Conservation (phyloP, 2,113 vertebrate species). For the Brachirus orientalis region DNA sequence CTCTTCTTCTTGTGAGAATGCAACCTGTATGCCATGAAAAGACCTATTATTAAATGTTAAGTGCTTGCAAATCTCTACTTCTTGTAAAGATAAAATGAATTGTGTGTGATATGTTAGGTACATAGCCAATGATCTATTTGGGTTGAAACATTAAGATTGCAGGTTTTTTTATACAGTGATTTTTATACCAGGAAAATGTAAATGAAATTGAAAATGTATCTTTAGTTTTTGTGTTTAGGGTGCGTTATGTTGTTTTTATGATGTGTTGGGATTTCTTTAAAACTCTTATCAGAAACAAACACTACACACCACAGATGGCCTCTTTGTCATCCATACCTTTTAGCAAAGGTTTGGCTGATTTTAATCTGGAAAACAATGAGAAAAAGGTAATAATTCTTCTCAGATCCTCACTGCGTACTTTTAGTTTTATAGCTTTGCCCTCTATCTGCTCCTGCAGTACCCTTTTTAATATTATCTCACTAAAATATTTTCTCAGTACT, state of each 20-base stretch:
- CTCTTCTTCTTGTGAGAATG: background rate
- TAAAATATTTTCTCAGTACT: slow-evolving; percentile 44
- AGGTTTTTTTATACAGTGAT: background rate
- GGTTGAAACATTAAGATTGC: background rate
- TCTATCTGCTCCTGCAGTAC: slow-evolving; percentile 40
- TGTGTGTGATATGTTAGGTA: slow-evolving; percentile 8
- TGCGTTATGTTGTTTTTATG: background rate
- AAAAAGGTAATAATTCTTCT: slow-evolving; percentile 1
- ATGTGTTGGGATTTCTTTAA: background rate
- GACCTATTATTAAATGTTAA: too few relatives aligned
- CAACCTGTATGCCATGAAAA: background rate
- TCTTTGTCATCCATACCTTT: slow-evolving; percentile 14
- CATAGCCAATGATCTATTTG: slow-evolving; percentile 16
- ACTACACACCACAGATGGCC: background rate
- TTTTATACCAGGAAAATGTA: slow-evolving; percentile 18
- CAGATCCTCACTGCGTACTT: slow-evolving; percentile 28
- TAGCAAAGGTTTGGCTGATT: slow-evolving; percentile 37
- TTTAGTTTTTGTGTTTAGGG: slow-evolving; percentile 4
- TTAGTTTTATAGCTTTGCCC: slow-evolving; percentile 55
- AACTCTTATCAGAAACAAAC: background rate
- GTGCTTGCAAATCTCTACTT: slow-evolving; percentile 24
- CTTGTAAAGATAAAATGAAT: slow-evolving; percentile 17
- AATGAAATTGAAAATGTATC: background rate
- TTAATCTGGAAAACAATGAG: slow-evolving; percentile 55
- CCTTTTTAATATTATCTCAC: slow-evolving; percentile 38